Evolutionary conservation across 2,888 invertebrate species (phyloP).

Genomic region (Dicranocentrus wangi): DNA sequence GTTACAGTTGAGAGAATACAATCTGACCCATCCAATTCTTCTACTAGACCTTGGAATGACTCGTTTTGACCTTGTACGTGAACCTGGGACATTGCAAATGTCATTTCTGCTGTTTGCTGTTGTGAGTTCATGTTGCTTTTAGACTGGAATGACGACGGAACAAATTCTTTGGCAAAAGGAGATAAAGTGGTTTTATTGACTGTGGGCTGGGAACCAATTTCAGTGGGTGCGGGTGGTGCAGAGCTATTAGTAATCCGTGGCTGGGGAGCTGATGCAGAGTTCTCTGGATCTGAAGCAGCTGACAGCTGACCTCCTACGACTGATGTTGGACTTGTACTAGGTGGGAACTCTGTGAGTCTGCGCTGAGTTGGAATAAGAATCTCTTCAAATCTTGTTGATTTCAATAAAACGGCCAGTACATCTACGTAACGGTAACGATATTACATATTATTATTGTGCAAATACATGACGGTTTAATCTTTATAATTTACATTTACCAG

Average conservation of each 20-base stretch:
- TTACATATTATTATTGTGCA: too few species aligned
- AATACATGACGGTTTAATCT: too few species aligned
- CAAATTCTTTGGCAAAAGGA: conserved; percentile 68
- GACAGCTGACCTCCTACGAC: neutral
- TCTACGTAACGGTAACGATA: too few species aligned
- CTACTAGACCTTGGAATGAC: conserved; percentile 30
- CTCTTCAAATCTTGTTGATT: conserved; percentile 65
- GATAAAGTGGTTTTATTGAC: conserved; percentile 41
- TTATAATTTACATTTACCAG: conserved; percentile 51
- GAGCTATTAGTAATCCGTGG: neutral
- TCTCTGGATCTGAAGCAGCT: neutral
- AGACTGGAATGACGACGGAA: conserved; percentile 48
- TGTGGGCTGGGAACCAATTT: neutral
- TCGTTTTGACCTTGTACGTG: conserved; percentile 54
- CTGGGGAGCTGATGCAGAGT: neutral
- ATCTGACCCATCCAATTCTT: conserved; percentile 53
- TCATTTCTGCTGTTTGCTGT: conserved; percentile 45
- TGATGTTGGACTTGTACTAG: conserved; percentile 9
- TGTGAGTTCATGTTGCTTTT: conserved; percentile 30
- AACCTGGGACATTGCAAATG: conserved; percentile 64
- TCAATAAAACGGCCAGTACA: conserved; percentile 66
- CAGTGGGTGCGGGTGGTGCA: neutral
- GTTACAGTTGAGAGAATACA: conserved; percentile 67
- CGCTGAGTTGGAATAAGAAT: conserved; percentile 48
- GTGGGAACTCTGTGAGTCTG: conserved; percentile 23